phyloP scores from a whole-genome alignment of 2,888 invertebrate genomes.

The Orthonychiurus folsomi region DNA sequence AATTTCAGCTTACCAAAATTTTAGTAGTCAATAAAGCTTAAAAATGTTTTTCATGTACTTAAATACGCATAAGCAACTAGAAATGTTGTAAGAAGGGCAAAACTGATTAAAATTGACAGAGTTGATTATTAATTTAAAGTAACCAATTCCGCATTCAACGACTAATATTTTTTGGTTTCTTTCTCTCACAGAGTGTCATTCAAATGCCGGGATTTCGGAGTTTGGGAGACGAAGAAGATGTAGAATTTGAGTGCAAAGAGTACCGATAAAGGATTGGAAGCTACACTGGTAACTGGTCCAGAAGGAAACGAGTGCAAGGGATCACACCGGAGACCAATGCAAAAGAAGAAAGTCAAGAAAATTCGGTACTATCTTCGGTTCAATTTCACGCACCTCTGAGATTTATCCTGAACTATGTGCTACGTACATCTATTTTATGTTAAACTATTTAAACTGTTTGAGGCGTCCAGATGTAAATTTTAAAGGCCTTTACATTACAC shows the following conservation, averaged over 20 bases:
- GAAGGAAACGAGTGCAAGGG: constrained; percentile 70
- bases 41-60: no score
- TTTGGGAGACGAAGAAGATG: constrained; percentile 75
- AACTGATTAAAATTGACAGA: no score
- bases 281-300: constrained; percentile 72
- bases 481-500: no score
- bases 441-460: background rate
- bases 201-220: constrained; percentile 84
- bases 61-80: no score
- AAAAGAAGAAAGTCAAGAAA: constrained; percentile 74
- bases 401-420: no score
- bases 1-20: no score
- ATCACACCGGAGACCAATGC: constrained; percentile 67
- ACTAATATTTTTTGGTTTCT: no score
- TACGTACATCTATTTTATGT: background rate
- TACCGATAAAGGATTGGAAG: constrained; percentile 80
- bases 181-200: constrained; percentile 76
- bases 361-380: constrained; percentile 57
- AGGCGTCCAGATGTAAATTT: no score
- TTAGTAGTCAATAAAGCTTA: no score
- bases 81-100: no score
- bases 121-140: no score
- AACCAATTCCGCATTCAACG: no score
- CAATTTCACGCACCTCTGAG: background rate
- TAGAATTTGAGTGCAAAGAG: constrained; percentile 75